A percentile compares a stretch with the other conserved stretches of the same genome.
Conservation (phyloP, 2,113 vertebrate genomes). For the Pomatorhinus ruficollis region DNA sequence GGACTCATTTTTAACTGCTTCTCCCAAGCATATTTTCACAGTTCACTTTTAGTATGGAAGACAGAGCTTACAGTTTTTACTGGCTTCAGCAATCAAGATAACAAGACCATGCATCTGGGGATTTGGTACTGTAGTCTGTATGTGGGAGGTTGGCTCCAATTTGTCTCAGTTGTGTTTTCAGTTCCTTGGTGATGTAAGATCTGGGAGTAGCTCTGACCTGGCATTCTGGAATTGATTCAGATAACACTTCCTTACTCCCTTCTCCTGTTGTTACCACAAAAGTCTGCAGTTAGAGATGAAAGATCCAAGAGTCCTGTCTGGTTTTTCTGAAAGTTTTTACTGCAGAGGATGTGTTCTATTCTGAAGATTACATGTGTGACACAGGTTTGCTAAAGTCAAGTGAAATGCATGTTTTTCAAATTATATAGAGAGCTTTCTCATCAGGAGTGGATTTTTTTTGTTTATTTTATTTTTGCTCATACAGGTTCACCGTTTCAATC, state of each 20-base stretch:
- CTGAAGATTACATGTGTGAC: background rate
- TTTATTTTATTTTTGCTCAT: constrained; percentile 41
- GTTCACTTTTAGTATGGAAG: background rate
- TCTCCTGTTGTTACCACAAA: background rate
- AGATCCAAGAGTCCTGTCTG: background rate
- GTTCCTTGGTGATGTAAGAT: background rate
- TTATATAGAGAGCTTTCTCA: background rate
- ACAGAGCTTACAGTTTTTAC: background rate
- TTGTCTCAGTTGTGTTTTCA: background rate
- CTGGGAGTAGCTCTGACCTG: background rate
- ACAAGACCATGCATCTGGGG: background rate
- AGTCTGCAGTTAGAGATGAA: background rate
- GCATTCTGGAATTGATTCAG: background rate
- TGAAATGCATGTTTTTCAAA: background rate
- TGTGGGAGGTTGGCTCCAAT: background rate
- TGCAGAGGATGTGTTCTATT: background rate
- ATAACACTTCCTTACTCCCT: background rate
- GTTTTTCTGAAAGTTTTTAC: background rate
- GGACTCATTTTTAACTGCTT: background rate
- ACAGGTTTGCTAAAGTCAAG: background rate
- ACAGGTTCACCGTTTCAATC: constrained; percentile 86
- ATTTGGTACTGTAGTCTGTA: background rate
- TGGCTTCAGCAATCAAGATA: background rate
- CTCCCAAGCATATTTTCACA: background rate
- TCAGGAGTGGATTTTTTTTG: background rate